phyloP scores from a whole-genome alignment of 1,140 invertebrate genomes.

The Calosoma granatense region DNA sequence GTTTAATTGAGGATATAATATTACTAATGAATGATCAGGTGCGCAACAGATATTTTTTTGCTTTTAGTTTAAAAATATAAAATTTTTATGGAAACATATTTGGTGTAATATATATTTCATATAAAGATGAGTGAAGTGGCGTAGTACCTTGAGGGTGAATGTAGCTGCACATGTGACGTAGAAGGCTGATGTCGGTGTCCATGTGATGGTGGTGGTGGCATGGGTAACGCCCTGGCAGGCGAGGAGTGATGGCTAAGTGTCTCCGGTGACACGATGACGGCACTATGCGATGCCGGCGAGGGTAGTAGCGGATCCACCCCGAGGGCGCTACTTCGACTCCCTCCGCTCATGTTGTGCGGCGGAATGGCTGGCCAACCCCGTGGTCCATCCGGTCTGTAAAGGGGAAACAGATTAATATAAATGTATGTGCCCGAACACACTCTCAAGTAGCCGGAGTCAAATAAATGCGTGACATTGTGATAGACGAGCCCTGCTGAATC shows the following conservation, averaged over 20 bases:
- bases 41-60: too few species aligned
- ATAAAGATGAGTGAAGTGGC: background rate
- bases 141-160: conserved; percentile 18
- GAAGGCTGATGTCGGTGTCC: background rate
- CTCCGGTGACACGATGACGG: conserved; percentile 63
- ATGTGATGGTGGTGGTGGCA: background rate
- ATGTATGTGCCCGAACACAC: too few species aligned
- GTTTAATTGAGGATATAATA: too few species aligned
- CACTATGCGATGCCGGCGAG: conserved; percentile 57
- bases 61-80: too few species aligned
- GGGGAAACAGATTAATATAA: too few species aligned
- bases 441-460: too few species aligned
- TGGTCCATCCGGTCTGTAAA: too few species aligned
- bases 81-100: too few species aligned
- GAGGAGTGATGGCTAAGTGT: conserved; percentile 51
- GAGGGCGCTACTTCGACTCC: conserved; percentile 37
- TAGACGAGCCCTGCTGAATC: too few species aligned
- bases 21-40: too few species aligned
- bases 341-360: conserved; percentile 46
- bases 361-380: conserved; percentile 47
- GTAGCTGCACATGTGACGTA: conserved; percentile 24
- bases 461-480: too few species aligned
- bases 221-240: conserved; percentile 28
- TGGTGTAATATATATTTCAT: too few species aligned
- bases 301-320: conserved; percentile 38